phyloP scores from a whole-genome alignment of 1,140 invertebrate genomes.

The Musca vetustissima region DNA sequence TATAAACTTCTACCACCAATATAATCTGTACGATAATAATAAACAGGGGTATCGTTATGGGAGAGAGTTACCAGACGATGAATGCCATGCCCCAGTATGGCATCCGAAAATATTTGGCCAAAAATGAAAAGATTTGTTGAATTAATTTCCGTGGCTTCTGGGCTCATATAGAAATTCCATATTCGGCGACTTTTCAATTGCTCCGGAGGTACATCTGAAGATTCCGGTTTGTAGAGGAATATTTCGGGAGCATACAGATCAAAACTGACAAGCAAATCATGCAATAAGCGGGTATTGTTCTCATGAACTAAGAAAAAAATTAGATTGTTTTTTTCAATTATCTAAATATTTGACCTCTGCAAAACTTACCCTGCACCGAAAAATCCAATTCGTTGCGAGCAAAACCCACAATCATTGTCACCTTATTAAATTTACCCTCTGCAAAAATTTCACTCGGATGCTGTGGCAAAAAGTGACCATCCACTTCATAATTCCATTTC shows the following conservation, averaged over 20 bases:
- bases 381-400: constrained; percentile 68
- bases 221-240: constrained; percentile 45
- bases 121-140: constrained; percentile 32
- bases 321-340: too few relatives aligned
- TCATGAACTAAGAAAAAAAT: not conserved
- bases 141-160: constrained; percentile 4
- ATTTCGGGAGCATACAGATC: constrained; percentile 42
- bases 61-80: constrained; percentile 58
- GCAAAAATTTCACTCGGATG: constrained; percentile 61
- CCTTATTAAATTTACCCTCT: constrained; percentile 61
- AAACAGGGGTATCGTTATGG: constrained; percentile 55
- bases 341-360: not conserved
- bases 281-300: constrained; percentile 34
- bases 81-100: constrained; percentile 57
- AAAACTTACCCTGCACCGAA: constrained; percentile 53
- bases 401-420: constrained; percentile 66
- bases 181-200: constrained; percentile 21
- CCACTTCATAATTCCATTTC: constrained; percentile 51
- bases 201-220: not conserved
- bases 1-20: constrained; percentile 33
- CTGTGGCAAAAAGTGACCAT: constrained; percentile 33
- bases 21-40: constrained; percentile 59
- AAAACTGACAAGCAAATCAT: constrained; percentile 40
- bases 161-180: constrained; percentile 36
- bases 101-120: constrained; percentile 56